Percentiles rank a stretch among this genome's conserved stretches.
Evolutionary conservation across 2,797 vertebrate species (phyloP).

Genomic region (Lithobates pipiens): DNA sequence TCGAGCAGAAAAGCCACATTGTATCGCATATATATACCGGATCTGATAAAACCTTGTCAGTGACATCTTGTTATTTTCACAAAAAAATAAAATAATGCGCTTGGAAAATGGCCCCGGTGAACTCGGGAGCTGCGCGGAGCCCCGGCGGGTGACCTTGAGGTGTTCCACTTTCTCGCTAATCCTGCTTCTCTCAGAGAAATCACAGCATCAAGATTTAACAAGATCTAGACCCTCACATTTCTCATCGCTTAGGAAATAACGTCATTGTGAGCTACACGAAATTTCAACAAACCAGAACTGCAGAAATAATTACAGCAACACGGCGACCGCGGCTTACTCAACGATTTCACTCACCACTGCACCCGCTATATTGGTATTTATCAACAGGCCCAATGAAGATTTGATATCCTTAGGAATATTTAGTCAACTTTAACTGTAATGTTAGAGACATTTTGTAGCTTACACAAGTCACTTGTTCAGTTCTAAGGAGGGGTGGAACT

Average conservation of each 20-base stretch:
- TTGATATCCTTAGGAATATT: no score
- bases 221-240: not conserved
- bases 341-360: no score
- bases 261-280: not conserved
- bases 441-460: no score
- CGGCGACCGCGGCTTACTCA: not conserved
- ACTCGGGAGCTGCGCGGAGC: not conserved
- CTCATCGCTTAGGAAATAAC: constrained; percentile 15
- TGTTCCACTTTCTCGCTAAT: constrained; percentile 31
- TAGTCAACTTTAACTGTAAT: no score
- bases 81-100: not conserved
- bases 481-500: no score
- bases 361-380: no score
- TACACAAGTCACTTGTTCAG: no score
- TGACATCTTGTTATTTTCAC: constrained; percentile 42
- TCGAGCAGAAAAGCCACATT: not conserved
- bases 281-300: constrained; percentile 1
- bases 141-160: constrained; percentile 10
- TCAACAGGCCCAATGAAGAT: no score
- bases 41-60: constrained; percentile 4
- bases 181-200: constrained; percentile 14
- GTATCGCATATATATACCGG: not conserved
- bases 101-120: constrained; percentile 9
- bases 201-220: constrained; percentile 39
- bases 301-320: not conserved